Percentiles rank a stretch among this genome's conserved stretches.
Conservation (phyloP, 1,140 invertebrate genomes). For the Melipona quadrifasciata region DNA sequence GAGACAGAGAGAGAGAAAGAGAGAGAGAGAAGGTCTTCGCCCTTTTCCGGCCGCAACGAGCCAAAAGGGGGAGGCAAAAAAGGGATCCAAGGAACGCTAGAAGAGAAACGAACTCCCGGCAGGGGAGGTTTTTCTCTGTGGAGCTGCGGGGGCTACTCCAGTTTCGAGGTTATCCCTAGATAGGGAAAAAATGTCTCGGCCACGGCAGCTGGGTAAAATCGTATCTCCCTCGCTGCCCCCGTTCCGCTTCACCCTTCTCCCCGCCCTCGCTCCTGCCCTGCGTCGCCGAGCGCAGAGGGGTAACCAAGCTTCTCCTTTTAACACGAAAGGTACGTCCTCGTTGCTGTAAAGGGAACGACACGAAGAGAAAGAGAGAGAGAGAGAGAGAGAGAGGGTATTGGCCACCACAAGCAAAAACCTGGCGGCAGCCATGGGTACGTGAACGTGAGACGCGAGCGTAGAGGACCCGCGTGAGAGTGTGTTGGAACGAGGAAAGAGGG, state of each 20-base stretch:
- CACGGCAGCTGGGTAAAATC: constrained; percentile 72
- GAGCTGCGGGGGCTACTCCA: constrained; percentile 60
- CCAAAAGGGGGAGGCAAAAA: constrained; percentile 29
- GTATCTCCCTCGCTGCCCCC: constrained; percentile 56
- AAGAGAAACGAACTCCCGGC: no score
- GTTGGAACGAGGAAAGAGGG: constrained; percentile 59
- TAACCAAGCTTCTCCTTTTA: constrained; percentile 10
- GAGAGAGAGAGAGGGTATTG: constrained; percentile 52
- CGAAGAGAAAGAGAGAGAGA: constrained; percentile 44
- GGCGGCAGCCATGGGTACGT: constrained; percentile 51
- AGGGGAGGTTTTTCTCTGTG: constrained; percentile 11
- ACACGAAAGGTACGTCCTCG: constrained; percentile 62
- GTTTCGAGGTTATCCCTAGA: constrained; percentile 70
- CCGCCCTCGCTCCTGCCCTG: background rate
- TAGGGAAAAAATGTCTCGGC: constrained; percentile 70
- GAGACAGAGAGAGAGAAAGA: background rate
- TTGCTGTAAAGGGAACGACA: constrained; percentile 31
- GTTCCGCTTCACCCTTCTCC: background rate
- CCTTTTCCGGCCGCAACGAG: constrained; percentile 12
- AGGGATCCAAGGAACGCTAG: constrained; percentile 27
- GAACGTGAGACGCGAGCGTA: constrained; percentile 30
- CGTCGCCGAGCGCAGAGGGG: background rate
- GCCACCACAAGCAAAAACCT: constrained; percentile 70
- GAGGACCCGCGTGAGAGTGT: constrained; percentile 37
- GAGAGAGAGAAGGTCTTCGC: constrained; percentile 39